Conservation (phyloP, 2,113 vertebrate species). For the Eurystomus gularis region DNA sequence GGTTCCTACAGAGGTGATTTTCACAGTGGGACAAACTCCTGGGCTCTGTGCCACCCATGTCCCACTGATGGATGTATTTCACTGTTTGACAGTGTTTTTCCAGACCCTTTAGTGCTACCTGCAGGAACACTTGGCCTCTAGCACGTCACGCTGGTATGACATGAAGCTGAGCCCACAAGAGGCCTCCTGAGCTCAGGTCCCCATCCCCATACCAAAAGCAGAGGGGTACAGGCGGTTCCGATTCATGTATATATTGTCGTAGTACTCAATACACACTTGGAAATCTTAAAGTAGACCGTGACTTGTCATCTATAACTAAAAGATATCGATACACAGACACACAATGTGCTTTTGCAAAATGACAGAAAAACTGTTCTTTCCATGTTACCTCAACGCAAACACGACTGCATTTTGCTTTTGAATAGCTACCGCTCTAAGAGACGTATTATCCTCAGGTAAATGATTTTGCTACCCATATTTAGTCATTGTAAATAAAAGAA, state of each 20-base stretch:
- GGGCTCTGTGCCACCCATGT: background rate
- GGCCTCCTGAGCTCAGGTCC: background rate
- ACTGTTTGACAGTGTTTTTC: background rate
- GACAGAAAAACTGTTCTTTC: constrained; percentile 76
- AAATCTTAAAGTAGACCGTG: constrained; percentile 64
- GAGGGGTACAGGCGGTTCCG: constrained; percentile 47
- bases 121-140: background rate
- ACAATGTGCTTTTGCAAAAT: constrained; percentile 67
- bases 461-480: constrained; percentile 60
- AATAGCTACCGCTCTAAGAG: constrained; percentile 54
- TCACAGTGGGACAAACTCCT: background rate
- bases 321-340: constrained; percentile 63
- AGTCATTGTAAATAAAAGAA: constrained; percentile 71
- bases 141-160: background rate
- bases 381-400: constrained; percentile 55
- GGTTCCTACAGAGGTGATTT: background rate
- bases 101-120: background rate
- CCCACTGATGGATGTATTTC: background rate
- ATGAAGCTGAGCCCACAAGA: background rate
- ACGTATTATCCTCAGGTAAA: constrained; percentile 42
- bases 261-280: constrained; percentile 31
- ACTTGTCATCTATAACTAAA: constrained; percentile 68
- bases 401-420: constrained; percentile 53
- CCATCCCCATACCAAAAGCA: constrained; percentile 13
- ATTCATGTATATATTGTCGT: constrained; percentile 42